Evolutionary conservation across 1,140 invertebrate species (phyloP).

Genomic region (Pseudomyrmex sp.): DNA sequence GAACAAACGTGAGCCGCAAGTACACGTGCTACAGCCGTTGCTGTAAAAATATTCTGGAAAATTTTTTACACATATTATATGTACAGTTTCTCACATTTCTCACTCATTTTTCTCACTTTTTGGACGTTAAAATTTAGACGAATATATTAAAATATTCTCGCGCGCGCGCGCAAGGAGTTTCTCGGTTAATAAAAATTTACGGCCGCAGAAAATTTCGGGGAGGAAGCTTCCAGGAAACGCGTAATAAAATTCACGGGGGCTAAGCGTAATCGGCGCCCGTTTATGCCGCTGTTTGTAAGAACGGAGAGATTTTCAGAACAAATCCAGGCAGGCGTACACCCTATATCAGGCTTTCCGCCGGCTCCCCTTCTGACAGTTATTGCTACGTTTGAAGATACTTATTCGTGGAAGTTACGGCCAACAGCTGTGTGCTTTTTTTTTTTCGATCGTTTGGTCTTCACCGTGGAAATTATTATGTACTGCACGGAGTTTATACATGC

Average conservation of each 20-base stretch:
- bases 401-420: constrained; percentile 81
- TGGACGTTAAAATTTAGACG: neutral
- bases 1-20: too few species aligned
- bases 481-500: constrained; percentile 62
- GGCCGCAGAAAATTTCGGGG: constrained; percentile 40
- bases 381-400: constrained; percentile 77
- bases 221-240: constrained; percentile 35
- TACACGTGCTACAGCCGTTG: too few species aligned
- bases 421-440: constrained; percentile 75
- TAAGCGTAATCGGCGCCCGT: constrained; percentile 44
- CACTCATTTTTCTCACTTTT: neutral
- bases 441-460: constrained; percentile 68
- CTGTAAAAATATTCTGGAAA: too few species aligned
- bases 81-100: neutral
- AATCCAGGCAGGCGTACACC: constrained; percentile 72
- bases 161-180: neutral
- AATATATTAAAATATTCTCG: constrained; percentile 5
- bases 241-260: constrained; percentile 54
- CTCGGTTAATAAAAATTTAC: constrained; percentile 49
- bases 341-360: constrained; percentile 77
- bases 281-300: constrained; percentile 55
- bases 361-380: constrained; percentile 79
- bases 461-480: constrained; percentile 74
- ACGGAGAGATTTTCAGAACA: constrained; percentile 74
- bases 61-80: too few species aligned